A percentile compares a stretch with the other conserved stretches of the same genome.
These are phyloP conservation scores for Drosophila sturtevanti DNA, from an alignment of 1,140 invertebrate species.

Conservation along the genomic window DNA sequence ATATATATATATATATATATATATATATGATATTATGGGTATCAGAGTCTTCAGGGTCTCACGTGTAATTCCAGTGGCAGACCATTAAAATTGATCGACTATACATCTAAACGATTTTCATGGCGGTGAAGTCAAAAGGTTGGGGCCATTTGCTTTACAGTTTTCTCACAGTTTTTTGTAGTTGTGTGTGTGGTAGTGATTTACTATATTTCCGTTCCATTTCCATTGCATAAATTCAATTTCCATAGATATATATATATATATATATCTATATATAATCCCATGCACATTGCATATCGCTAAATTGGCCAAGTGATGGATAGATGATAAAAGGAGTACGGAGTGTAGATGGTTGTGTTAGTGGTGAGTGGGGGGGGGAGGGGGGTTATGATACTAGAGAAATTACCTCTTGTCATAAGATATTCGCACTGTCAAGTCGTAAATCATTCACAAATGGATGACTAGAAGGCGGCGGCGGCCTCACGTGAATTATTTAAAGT, in stretches of 20 bases:
- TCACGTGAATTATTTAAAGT: conserved; percentile 55
- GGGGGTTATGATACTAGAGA: neutral
- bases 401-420: conserved; percentile 42
- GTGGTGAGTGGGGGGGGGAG: neutral
- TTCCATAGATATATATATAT: conserved; percentile 17
- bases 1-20: too few relatives aligned
- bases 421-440: conserved; percentile 54
- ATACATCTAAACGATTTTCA: conserved; percentile 60
- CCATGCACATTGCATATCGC: neutral
- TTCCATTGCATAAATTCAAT: conserved; percentile 34
- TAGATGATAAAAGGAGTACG: too few relatives aligned
- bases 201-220: conserved; percentile 14
- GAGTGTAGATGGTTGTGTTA: too few relatives aligned
- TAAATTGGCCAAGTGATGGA: conserved; percentile 22
- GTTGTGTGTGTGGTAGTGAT: conserved; percentile 8
- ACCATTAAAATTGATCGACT: conserved; percentile 72
- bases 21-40: conserved; percentile 30
- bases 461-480: conserved; percentile 18
- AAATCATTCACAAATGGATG: conserved; percentile 66
- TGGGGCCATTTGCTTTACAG: neutral
- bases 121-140: conserved; percentile 9
- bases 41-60: conserved; percentile 22
- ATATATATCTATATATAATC: neutral
- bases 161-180: conserved; percentile 11
- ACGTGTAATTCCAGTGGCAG: conserved; percentile 58